Conservation (phyloP, 2,797 vertebrate species). For the Poliocrania exsul region DNA sequence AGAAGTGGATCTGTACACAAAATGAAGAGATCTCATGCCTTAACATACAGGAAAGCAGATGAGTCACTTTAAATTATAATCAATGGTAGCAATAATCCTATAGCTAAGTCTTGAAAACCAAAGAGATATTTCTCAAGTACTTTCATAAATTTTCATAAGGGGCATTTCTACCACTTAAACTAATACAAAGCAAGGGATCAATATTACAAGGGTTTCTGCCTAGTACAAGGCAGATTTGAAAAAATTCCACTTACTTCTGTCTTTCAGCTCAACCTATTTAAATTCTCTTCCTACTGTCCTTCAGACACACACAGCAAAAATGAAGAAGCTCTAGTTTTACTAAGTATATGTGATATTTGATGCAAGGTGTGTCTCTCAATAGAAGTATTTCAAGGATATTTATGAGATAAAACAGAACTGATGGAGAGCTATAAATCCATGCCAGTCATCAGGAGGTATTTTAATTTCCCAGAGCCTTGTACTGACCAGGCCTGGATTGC, state of each 20-base stretch:
- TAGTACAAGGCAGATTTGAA: neutral
- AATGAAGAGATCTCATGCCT: conserved; percentile 9
- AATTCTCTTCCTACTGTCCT: neutral
- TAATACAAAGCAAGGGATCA: neutral
- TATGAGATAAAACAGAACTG: neutral
- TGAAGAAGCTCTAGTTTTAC: neutral
- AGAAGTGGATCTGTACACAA: neutral
- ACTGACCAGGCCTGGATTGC: neutral
- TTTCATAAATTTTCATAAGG: conserved; percentile 27
- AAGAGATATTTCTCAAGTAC: neutral
- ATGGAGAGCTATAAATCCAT: neutral
- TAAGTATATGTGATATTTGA: neutral
- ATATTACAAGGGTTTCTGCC: neutral
- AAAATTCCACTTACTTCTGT: neutral
- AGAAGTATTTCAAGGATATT: neutral
- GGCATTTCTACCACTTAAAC: conserved; percentile 21
- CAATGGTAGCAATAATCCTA: conserved; percentile 24
- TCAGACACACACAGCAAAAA: neutral
- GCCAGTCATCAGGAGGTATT: neutral
- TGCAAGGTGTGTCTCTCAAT: neutral
- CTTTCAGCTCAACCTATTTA: neutral
- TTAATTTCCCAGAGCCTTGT: conserved; percentile 7
- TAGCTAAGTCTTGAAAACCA: neutral
- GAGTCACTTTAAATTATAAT: conserved; percentile 11
- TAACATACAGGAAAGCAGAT: neutral